Conservation (phyloP, 2,888 invertebrate genomes). For the Melanchra persicariae region DNA sequence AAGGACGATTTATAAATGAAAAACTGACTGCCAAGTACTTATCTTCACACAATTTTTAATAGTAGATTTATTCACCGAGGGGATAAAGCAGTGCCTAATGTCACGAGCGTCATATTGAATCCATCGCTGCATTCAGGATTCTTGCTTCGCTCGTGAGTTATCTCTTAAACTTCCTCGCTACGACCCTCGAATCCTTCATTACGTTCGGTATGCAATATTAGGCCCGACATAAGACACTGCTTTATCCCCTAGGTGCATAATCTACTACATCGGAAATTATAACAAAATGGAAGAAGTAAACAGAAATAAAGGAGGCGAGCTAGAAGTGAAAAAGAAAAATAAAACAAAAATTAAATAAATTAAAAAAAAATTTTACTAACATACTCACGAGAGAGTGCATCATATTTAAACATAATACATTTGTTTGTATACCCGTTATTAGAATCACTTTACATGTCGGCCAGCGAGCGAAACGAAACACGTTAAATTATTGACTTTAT, state of each 20-base stretch:
- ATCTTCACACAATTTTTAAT: too few species aligned
- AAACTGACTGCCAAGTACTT: too few species aligned
- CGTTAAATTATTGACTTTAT: slow-evolving; percentile 41
- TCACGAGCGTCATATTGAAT: too few species aligned
- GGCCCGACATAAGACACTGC: too few species aligned
- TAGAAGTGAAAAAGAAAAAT: slow-evolving; percentile 64
- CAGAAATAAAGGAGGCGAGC: background rate
- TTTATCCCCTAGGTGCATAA: too few species aligned
- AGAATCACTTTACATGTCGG: slow-evolving; percentile 65
- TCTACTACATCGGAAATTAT: background rate
- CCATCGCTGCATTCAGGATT: too few species aligned
- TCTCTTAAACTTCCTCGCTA: too few species aligned
- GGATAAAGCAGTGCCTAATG: too few species aligned
- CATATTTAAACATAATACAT: slow-evolving; percentile 79
- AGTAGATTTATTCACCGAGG: too few species aligned
- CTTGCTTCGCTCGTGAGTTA: too few species aligned
- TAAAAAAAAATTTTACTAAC: slow-evolving; percentile 81
- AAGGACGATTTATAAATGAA: background rate
- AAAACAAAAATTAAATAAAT: slow-evolving; percentile 76
- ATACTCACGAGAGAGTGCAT: slow-evolving; percentile 69
- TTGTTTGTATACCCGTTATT: slow-evolving; percentile 72
- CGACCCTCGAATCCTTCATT: too few species aligned
- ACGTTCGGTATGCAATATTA: too few species aligned
- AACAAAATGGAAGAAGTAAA: background rate
- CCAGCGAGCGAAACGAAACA: slow-evolving; percentile 46